A percentile compares a stretch with the other conserved stretches of the same genome.
Evolutionary conservation across 2,888 invertebrate species (phyloP).

Genomic region (Entomobrya proxima): DNA sequence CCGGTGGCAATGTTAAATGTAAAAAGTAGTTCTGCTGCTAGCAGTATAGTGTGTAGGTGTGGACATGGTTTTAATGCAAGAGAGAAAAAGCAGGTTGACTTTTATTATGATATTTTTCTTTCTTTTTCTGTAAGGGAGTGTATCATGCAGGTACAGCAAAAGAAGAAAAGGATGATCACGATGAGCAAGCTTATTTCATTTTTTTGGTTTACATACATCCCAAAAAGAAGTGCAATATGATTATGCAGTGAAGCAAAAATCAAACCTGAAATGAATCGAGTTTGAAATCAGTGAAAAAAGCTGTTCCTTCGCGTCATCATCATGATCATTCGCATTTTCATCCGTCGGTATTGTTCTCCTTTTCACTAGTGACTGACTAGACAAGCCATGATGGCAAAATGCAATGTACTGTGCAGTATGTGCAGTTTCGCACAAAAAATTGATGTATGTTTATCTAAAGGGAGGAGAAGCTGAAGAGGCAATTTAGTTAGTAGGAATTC

Average conservation of each 20-base stretch:
- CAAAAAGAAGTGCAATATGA: constrained; percentile 29
- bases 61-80: constrained; percentile 36
- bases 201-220: not conserved
- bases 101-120: not conserved
- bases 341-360: constrained; percentile 44
- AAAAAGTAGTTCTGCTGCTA: constrained; percentile 25
- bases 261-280: constrained; percentile 35
- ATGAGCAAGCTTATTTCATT: constrained; percentile 14
- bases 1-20: constrained; percentile 44
- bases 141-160: not conserved
- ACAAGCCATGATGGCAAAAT: not conserved
- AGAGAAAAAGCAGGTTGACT: constrained; percentile 34
- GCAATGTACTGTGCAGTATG: not conserved
- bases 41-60: constrained; percentile 28
- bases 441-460: not conserved
- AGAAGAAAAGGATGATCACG: constrained; percentile 22
- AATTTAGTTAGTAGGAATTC: constrained; percentile 5
- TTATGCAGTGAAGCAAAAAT: constrained; percentile 32
- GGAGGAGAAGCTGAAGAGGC: not conserved
- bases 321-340: not conserved
- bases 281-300: constrained; percentile 8
- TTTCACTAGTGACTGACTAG: constrained; percentile 50
- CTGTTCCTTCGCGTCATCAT: constrained; percentile 22
- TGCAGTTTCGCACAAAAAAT: not conserved
- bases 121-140: not conserved